Percentiles rank a stretch among this genome's conserved stretches.
These are phyloP conservation scores for Mastomys coucha DNA, from an alignment of 2,113 vertebrate genomes.

Conservation along the genomic window DNA sequence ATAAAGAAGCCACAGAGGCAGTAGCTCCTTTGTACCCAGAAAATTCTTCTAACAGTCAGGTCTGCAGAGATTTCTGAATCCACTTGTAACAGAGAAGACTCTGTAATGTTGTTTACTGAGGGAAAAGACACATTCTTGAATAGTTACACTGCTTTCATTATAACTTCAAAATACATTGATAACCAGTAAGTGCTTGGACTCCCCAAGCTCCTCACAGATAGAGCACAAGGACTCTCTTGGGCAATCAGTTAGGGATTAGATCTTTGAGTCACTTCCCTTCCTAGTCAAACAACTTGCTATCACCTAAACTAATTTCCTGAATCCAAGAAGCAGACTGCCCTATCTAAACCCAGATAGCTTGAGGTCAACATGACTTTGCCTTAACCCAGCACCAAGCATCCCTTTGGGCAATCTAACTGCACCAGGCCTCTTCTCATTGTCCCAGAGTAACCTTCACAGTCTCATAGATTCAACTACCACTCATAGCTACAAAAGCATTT, in stretches of 20 bases:
- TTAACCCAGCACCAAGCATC: neutral
- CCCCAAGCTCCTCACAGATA: neutral
- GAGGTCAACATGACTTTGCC: neutral
- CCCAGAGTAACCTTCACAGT: neutral
- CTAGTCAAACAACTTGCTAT: neutral
- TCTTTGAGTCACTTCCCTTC: neutral
- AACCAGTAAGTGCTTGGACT: neutral
- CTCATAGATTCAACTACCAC: neutral
- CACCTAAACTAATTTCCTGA: neutral
- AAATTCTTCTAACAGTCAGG: neutral
- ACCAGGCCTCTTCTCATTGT: neutral
- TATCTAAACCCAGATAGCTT: neutral
- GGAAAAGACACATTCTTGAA: neutral
- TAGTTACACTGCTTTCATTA: neutral
- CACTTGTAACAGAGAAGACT: neutral
- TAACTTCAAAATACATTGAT: neutral
- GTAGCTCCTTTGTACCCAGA: neutral
- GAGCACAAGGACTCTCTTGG: neutral
- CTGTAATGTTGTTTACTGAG: neutral
- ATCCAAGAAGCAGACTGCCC: neutral
- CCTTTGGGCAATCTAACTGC: neutral
- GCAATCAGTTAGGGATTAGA: neutral
- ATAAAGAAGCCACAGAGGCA: slow-evolving; percentile 34
- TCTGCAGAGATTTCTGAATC: neutral
- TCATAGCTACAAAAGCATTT: neutral